phyloP scores from a whole-genome alignment of 2,797 vertebrate species.

The Anas capensis region DNA sequence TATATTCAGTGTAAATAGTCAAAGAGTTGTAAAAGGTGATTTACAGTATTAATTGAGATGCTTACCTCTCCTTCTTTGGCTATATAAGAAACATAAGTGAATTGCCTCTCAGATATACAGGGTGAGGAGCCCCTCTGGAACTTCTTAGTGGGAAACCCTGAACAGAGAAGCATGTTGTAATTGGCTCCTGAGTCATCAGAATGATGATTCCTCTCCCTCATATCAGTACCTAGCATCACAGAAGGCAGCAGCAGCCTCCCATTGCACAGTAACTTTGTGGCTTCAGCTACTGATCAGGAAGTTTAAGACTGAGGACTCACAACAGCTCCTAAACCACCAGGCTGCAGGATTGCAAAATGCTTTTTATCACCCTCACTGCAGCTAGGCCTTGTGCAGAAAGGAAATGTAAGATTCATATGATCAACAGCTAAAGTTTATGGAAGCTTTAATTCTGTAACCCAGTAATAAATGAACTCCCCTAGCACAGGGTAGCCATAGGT shows the following conservation, averaged over 20 bases:
- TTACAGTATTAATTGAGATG: not conserved
- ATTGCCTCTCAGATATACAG: not conserved
- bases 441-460: not conserved
- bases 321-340: not conserved
- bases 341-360: not conserved
- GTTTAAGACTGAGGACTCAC: not conserved
- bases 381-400: not conserved
- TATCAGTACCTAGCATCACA: not conserved
- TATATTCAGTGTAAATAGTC: not conserved
- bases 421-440: not conserved
- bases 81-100: not conserved
- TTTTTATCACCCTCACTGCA: not conserved
- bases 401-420: not conserved
- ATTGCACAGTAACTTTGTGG: not conserved
- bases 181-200: not conserved
- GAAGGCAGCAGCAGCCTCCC: not conserved
- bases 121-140: not conserved
- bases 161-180: not conserved
- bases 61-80: not conserved
- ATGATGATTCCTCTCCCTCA: not conserved
- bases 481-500: not conserved
- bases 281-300: not conserved
- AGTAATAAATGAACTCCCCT: not conserved
- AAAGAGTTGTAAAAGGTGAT: not conserved
- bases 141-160: not conserved